Evolutionary conservation across 2,888 invertebrate species (phyloP), one percentile per base, ranked within the genome.

Genomic region (Odiellus spinosus): DNA sequence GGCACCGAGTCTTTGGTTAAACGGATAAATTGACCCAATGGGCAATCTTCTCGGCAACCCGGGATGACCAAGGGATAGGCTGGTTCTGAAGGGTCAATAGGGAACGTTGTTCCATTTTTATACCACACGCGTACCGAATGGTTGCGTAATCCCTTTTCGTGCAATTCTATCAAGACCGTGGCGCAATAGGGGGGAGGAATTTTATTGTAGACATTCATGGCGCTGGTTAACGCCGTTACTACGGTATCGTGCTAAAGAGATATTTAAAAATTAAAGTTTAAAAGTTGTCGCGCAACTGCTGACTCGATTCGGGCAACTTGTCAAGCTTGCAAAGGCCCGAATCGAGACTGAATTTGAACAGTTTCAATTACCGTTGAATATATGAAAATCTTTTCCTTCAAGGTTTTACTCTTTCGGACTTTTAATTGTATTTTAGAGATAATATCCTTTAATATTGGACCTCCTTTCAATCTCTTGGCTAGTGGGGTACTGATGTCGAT

Each of bases 71-170:
- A 38, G 18, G n/a, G 38, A 14, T 38, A 38, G 3, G 14, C 10
- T 3, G 15, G 15, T 17, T 15, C 18, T 15, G 15, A 17, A 38
- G 84, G 83, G 67, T 90, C 88, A 26, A 26, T 26, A 8, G 26
- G 26, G 26, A 26, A 26, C 4, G 26, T 26, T 4, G 26, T 26
- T 26, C 26, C 26, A 14, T 70, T 82, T 0, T 83, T 82, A 63
- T 83, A 91, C 0, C 78, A 3, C 15, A 38, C 38, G 10, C 14
- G 15, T 10, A 38, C 18, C 10, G 14, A 3, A n/a, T 38, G 38
- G 14, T 38, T 38, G 14, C 14, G 38, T 10, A 10, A 14, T 38
- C 38, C 38, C 10, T 38, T 38, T 38, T 18, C 18, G 38, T 38
- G 38, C 3, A 38, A 18, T 38, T 38, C 38, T 8, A 38, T 15